phyloP scores from a whole-genome alignment of 2,888 invertebrate genomes.

The Sphaerophoria rueppellii region DNA sequence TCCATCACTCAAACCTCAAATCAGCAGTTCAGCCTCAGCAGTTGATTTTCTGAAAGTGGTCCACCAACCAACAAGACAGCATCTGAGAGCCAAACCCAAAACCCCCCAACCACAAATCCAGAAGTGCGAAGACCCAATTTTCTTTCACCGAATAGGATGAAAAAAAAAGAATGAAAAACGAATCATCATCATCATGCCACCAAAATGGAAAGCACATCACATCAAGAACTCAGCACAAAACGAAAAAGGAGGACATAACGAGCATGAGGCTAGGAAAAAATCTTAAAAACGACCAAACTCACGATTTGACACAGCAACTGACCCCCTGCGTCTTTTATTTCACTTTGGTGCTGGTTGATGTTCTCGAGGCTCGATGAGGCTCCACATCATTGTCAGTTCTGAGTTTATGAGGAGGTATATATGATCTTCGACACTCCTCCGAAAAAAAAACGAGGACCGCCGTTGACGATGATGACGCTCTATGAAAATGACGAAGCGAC shows the following conservation, averaged over 20 bases:
- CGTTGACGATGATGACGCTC: conserved; percentile 27
- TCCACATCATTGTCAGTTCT: too few species aligned
- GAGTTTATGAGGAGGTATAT: too few species aligned
- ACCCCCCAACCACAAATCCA: neutral
- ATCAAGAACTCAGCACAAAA: conserved; percentile 42
- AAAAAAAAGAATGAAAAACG: conserved; percentile 14
- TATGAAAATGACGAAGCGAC: conserved; percentile 34
- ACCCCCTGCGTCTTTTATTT: conserved; percentile 54
- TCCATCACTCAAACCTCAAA: conserved; percentile 21
- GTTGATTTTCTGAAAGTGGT: conserved; percentile 57
- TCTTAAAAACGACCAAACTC: conserved; percentile 56
- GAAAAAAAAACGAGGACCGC: neutral
- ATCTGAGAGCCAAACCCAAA: neutral
- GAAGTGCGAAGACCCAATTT: conserved; percentile 58
- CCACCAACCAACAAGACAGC: conserved; percentile 33
- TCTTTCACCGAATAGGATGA: neutral
- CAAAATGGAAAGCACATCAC: conserved; percentile 58
- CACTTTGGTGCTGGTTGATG: conserved; percentile 20
- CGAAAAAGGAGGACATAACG: conserved; percentile 25
- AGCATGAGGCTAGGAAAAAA: neutral
- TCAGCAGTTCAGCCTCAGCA: neutral
- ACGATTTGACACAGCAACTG: conserved; percentile 68
- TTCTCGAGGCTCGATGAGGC: too few species aligned
- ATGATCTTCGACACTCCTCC: neutral
- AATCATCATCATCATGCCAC: conserved; percentile 21